Evolutionary conservation across 2,797 vertebrate genomes (phyloP).

Genomic region (Petrocephalus sullivani): DNA sequence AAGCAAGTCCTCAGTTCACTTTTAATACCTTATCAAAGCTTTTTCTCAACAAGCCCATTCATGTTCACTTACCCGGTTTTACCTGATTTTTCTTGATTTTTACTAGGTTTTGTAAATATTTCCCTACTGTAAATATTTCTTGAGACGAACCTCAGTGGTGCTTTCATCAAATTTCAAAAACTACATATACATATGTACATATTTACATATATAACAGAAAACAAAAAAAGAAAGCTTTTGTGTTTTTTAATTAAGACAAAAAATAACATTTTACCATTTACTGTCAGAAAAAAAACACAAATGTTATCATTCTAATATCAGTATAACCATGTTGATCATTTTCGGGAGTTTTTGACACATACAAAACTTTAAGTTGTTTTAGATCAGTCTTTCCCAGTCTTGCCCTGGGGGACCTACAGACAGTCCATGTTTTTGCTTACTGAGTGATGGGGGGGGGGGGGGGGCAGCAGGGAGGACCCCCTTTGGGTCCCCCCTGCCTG

Average conservation of each 20-base stretch:
- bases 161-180: neutral
- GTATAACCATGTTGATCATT: neutral
- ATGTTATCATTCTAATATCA: neutral
- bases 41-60: neutral
- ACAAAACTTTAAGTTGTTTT: neutral
- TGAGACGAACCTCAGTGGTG: neutral
- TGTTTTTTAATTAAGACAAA: neutral
- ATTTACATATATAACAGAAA: neutral
- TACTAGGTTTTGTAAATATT: constrained; percentile 1
- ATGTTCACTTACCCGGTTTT: neutral
- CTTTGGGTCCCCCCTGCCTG: neutral
- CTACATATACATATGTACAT: too few species aligned
- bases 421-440: neutral
- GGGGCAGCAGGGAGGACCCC: neutral
- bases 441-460: neutral
- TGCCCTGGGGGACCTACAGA: neutral
- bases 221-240: neutral
- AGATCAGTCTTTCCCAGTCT: neutral
- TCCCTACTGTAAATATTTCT: neutral
- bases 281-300: neutral
- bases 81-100: neutral
- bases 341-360: neutral
- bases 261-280: neutral
- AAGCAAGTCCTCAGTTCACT: neutral
- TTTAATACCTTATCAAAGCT: neutral